A percentile compares a stretch with the other conserved stretches of the same genome.
These are phyloP conservation scores for Mormyrus iriodes DNA, from an alignment of 2,113 vertebrate genomes.

Conservation along the genomic window DNA sequence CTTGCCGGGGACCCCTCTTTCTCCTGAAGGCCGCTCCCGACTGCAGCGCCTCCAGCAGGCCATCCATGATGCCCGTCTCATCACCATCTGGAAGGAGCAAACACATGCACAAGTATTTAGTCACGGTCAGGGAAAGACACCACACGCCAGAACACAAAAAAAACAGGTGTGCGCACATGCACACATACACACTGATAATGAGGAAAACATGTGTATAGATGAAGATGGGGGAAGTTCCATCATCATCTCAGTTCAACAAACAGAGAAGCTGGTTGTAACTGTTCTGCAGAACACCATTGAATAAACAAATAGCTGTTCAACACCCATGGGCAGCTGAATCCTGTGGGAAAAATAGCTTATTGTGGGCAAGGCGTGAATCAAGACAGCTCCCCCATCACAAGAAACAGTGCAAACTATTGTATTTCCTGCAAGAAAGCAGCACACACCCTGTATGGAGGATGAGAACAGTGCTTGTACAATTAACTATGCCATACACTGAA, in stretches of 20 bases:
- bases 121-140: constrained; percentile 6
- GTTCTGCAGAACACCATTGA: not conserved
- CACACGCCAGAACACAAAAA: not conserved
- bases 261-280: not conserved
- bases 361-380: not conserved
- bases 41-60: constrained; percentile 67
- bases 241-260: not conserved
- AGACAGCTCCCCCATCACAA: not conserved
- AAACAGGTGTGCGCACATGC: constrained; percentile 25
- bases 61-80: constrained; percentile 71
- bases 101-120: not conserved
- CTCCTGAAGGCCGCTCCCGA: constrained; percentile 67
- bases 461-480: not conserved
- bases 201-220: not conserved
- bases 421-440: not conserved
- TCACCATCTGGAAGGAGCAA: constrained; percentile 58
- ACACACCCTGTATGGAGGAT: not conserved
- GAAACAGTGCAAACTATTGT: not conserved
- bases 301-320: constrained; percentile 17
- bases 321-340: not conserved
- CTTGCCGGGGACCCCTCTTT: constrained; percentile 70
- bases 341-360: not conserved
- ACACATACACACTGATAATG: not conserved
- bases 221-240: not conserved
- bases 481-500: not conserved